phyloP scores from a whole-genome alignment of 2,888 invertebrate genomes.

The Lepidocyrtoides sp. region DNA sequence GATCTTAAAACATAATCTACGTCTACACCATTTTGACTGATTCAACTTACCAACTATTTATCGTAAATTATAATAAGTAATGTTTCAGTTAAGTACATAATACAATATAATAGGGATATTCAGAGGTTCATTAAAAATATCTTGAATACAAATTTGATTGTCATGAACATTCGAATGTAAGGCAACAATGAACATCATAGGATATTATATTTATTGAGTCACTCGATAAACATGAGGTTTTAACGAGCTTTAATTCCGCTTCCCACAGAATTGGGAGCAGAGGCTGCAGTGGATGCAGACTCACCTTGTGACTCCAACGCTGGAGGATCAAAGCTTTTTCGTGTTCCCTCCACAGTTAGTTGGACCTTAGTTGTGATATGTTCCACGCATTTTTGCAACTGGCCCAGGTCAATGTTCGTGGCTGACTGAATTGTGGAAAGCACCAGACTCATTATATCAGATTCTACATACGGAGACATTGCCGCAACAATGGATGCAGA shows the following conservation, averaged over 20 bases:
- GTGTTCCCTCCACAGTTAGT: conserved; percentile 41
- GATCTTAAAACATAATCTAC: too few relatives aligned
- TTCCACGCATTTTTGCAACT: conserved; percentile 26
- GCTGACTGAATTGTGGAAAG: conserved; percentile 49
- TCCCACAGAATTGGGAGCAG: conserved; percentile 26
- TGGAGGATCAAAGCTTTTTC: neutral
- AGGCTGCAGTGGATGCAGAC: neutral
- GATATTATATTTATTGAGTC: too few relatives aligned
- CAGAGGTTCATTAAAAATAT: conserved; percentile 11
- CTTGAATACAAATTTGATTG: conserved; percentile 33
- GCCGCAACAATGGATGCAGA: conserved; percentile 96
- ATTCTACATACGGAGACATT: conserved; percentile 18
- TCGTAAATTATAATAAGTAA: too few relatives aligned
- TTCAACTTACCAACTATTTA: too few relatives aligned
- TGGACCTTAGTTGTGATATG: conserved; percentile 49
- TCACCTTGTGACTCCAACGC: neutral
- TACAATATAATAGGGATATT: too few relatives aligned
- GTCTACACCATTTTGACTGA: too few relatives aligned
- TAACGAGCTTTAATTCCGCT: conserved; percentile 61
- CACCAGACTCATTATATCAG: conserved; percentile 33
- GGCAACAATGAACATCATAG: neutral
- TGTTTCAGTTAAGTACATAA: neutral
- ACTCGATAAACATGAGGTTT: too few relatives aligned
- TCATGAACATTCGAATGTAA: neutral
- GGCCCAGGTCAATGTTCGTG: conserved; percentile 37